phyloP scores from a whole-genome alignment of 2,888 invertebrate genomes.

The Stegana nigrithorax region DNA sequence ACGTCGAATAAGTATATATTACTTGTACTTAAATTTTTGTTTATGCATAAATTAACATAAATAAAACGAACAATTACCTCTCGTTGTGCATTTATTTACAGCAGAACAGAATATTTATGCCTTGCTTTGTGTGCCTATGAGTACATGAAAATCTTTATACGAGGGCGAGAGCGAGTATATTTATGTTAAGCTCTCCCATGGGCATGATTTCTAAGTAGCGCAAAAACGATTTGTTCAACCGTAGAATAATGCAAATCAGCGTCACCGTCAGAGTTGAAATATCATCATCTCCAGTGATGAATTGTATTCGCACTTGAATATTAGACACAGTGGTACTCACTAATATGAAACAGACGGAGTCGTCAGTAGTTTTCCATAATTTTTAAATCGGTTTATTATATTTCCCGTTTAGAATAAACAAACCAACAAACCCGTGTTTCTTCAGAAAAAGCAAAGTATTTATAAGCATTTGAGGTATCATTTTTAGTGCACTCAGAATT shows the following conservation, averaged over 20 bases:
- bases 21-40: no score
- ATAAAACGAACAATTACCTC: slow-evolving; percentile 8
- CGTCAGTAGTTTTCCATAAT: no score
- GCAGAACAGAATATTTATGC: not conserved
- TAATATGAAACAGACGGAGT: no score
- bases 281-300: slow-evolving; percentile 2
- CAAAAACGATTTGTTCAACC: slow-evolving; percentile 37
- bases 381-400: no score
- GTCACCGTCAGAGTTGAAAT: slow-evolving; percentile 8
- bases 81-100: not conserved
- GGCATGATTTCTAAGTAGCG: slow-evolving; percentile 35
- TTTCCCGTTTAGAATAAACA: no score
- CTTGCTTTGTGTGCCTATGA: not conserved
- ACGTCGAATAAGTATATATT: no score
- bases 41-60: slow-evolving; percentile 12
- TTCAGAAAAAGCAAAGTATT: no score
- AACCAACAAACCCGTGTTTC: no score
- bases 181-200: slow-evolving; percentile 16
- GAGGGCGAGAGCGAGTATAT: no score
- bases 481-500: no score
- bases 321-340: not conserved
- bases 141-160: not conserved
- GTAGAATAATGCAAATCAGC: slow-evolving; percentile 36
- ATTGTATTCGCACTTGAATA: not conserved
- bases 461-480: no score